phyloP scores from a whole-genome alignment of 1,140 invertebrate genomes.

The Thalassaphorura encarpata region DNA sequence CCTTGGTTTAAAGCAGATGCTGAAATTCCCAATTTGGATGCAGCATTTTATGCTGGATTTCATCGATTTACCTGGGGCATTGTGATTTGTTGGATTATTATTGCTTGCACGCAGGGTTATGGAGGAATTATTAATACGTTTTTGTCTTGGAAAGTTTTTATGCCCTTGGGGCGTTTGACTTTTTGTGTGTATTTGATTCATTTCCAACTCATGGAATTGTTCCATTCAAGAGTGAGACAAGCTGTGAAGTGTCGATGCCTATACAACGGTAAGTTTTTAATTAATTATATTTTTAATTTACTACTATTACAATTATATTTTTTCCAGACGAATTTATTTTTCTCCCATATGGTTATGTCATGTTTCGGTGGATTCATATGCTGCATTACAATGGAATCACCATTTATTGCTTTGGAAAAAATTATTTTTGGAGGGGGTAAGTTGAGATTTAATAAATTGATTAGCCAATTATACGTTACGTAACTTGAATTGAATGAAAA shows the following conservation, averaged over 20 bases:
- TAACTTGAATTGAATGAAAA: too few relatives aligned
- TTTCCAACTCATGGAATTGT: not conserved
- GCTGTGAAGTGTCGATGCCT: not conserved
- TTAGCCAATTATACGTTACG: too few relatives aligned
- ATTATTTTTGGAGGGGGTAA: too few relatives aligned
- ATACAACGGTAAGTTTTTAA: not conserved
- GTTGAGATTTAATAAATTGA: too few relatives aligned
- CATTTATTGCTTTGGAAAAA: constrained; percentile 17
- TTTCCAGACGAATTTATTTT: constrained; percentile 10
- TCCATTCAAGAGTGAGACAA: not conserved
- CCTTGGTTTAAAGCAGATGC: constrained; percentile 34
- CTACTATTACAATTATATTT: too few relatives aligned
- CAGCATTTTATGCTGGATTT: constrained; percentile 45
- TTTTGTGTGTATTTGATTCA: constrained; percentile 38
- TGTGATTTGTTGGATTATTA: constrained; percentile 54
- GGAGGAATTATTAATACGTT: constrained; percentile 47
- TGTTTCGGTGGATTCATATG: not conserved
- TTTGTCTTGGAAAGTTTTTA: constrained; percentile 44
- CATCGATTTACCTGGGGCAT: constrained; percentile 50
- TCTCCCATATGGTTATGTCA: constrained; percentile 14
- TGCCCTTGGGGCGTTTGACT: constrained; percentile 45
- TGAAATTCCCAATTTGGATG: not conserved
- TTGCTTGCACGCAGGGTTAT: constrained; percentile 52
- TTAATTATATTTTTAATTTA: not conserved
- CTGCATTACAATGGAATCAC: constrained; percentile 19